A percentile compares a stretch with the other conserved stretches of the same genome.
Evolutionary conservation across 2,888 invertebrate genomes (phyloP).

Genomic region (Tipula vernalis): DNA sequence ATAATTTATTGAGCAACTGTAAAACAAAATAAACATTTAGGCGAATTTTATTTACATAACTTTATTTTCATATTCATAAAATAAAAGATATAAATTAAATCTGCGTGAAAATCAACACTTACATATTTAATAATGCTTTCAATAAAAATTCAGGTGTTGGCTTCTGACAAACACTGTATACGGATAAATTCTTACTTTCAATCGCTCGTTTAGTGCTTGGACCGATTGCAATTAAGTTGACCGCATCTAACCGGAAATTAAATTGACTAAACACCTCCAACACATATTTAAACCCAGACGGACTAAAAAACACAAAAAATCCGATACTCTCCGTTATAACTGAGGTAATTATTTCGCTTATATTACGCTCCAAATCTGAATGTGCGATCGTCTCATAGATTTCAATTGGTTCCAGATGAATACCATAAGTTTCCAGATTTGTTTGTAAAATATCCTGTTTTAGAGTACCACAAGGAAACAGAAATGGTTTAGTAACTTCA

Average conservation of each 20-base stretch:
- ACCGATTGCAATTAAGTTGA: conserved; percentile 43
- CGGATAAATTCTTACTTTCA: conserved; percentile 32
- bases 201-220: conserved; percentile 43
- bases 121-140: conserved; percentile 25
- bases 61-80: background rate
- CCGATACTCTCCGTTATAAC: conserved; percentile 26
- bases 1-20: too few species aligned
- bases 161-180: conserved; percentile 37
- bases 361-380: conserved; percentile 30
- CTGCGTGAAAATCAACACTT: background rate
- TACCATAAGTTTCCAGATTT: conserved; percentile 33
- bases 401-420: conserved; percentile 36
- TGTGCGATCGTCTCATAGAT: conserved; percentile 43
- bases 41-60: background rate
- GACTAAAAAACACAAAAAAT: conserved; percentile 45
- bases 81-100: background rate
- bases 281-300: conserved; percentile 41
- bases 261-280: conserved; percentile 33
- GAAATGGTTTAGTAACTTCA: conserved; percentile 32
- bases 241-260: conserved; percentile 25
- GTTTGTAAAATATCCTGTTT: conserved; percentile 39
- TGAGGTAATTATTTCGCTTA: background rate
- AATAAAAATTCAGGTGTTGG: conserved; percentile 42
- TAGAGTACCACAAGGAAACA: conserved; percentile 45
- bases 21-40: background rate